These are phyloP conservation scores for Lepilemur septentrionalis DNA, from an alignment of 2,797 vertebrate species.

Conservation along the genomic window DNA sequence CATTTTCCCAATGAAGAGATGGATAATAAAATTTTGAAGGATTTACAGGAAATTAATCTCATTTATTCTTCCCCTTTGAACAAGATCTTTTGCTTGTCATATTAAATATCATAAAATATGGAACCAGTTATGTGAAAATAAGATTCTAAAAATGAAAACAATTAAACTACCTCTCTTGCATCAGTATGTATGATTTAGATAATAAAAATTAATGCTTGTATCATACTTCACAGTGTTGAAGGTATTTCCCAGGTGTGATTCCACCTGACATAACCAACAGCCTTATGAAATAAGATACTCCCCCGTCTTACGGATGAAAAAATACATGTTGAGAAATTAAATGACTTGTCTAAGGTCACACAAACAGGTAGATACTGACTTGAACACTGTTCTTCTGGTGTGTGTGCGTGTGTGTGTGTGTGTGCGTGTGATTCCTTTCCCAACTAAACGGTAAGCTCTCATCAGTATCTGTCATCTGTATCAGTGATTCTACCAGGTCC, in stretches of 20 bases:
- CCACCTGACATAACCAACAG: background rate
- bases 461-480: background rate
- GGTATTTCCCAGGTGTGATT: background rate
- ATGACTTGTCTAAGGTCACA: background rate
- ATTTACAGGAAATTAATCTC: background rate
- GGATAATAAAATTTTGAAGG: background rate
- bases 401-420: background rate
- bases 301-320: background rate
- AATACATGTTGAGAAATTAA: background rate
- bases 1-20: background rate
- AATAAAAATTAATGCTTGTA: constrained; percentile 2
- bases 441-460: background rate
- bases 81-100: background rate
- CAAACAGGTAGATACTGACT: background rate
- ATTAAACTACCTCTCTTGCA: background rate
- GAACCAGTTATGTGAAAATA: background rate
- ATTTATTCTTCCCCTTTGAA: constrained; percentile 23
- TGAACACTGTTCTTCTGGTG: background rate
- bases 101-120: constrained; percentile 34
- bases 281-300: background rate
- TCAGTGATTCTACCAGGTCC: background rate
- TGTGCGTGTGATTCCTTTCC: background rate
- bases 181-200: background rate
- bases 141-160: background rate
- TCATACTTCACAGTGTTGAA: background rate